Evolutionary conservation across 2,888 invertebrate genomes (phyloP).

Genomic region (Idaea straminata): DNA sequence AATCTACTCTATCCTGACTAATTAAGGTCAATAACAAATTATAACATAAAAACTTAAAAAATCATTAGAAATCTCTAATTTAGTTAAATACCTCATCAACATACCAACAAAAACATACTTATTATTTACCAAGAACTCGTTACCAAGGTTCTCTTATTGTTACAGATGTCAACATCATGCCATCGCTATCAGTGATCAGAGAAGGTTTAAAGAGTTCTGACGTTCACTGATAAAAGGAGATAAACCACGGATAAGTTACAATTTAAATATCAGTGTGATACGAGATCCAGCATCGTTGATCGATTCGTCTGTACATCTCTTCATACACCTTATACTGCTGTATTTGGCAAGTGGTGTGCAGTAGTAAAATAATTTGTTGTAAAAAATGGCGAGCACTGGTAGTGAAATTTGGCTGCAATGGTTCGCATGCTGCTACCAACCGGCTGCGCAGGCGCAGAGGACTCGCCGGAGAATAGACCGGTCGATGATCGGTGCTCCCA

Average conservation of each 20-base stretch:
- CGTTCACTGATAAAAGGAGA: conserved; percentile 13
- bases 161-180: conserved; percentile 69
- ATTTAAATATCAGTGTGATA: conserved; percentile 36
- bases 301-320: conserved; percentile 31
- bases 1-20: no score
- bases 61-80: not conserved
- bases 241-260: conserved; percentile 12
- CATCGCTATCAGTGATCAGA: conserved; percentile 58
- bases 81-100: conserved; percentile 10
- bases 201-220: conserved; percentile 42
- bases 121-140: conserved; percentile 30
- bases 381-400: conserved; percentile 84
- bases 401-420: conserved; percentile 94
- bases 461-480: conserved; percentile 90
- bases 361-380: not conserved
- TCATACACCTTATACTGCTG: not conserved
- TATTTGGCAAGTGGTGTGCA: conserved; percentile 13
- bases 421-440: conserved; percentile 95
- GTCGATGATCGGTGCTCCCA: conserved; percentile 97
- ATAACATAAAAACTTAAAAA: not conserved
- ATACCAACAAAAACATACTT: conserved; percentile 17
- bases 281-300: conserved; percentile 37
- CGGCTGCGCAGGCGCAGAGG: conserved; percentile 86
- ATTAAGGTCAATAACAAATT: no score
- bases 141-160: conserved; percentile 46